phyloP scores from a whole-genome alignment of 2,113 vertebrate species.

The Climacteris rufus region DNA sequence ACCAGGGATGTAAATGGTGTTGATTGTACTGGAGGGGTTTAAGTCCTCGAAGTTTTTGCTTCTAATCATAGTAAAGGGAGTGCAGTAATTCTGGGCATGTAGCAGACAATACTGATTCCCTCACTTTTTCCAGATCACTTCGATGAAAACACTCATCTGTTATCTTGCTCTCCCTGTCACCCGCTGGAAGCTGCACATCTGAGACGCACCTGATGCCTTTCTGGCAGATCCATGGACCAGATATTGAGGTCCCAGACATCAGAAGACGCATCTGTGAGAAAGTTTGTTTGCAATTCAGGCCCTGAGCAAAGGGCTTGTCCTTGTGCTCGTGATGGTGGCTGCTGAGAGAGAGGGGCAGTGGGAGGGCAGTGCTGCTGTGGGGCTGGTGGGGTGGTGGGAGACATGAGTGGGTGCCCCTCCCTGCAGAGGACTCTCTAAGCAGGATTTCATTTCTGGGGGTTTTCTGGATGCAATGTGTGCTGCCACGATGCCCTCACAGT shows the following conservation, averaged over 20 bases:
- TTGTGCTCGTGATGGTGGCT: accelerated
- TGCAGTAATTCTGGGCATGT: accelerated
- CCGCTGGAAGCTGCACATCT: not conserved
- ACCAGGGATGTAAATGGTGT: not conserved
- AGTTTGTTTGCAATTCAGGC: not conserved
- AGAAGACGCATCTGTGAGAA: not conserved
- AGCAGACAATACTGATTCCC: not conserved
- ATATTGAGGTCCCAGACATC: accelerated
- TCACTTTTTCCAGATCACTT: not conserved
- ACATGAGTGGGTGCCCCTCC: not conserved
- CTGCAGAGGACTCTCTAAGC: not conserved
- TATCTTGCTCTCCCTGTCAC: not conserved
- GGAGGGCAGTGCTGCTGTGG: not conserved
- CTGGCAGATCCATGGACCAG: not conserved
- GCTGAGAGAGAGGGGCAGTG: not conserved
- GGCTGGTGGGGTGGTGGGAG: not conserved
- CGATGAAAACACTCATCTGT: not conserved
- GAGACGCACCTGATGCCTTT: not conserved
- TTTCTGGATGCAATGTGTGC: not conserved
- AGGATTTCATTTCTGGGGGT: not conserved
- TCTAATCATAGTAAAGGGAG: not conserved
- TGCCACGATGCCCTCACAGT: not conserved
- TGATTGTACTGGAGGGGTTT: not conserved
- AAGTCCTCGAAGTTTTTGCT: not conserved
- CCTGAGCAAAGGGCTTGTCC: not conserved